Percentiles rank a stretch among this genome's conserved stretches.
These are phyloP conservation scores for Nyctereutes procyonoides DNA, from an alignment of 2,113 vertebrate species.

Conservation along the genomic window DNA sequence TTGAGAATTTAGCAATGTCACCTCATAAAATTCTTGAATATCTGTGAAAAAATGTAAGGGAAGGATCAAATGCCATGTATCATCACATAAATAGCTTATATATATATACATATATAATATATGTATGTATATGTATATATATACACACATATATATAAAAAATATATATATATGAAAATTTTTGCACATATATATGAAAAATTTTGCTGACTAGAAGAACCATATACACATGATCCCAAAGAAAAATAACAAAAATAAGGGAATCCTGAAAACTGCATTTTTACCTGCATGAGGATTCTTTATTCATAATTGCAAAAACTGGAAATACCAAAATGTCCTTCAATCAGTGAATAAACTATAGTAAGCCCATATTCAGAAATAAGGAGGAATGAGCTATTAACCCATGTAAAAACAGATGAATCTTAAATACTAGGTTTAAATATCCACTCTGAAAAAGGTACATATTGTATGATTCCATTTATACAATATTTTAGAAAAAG, in stretches of 20 bases:
- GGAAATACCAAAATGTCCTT: not conserved
- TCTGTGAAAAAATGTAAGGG: slow-evolving; percentile 86
- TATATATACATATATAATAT: not conserved
- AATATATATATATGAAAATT: too few species aligned
- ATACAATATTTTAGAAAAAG: not conserved
- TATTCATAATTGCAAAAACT: not conserved
- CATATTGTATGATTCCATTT: not conserved
- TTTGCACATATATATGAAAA: not conserved
- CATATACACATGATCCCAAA: slow-evolving; percentile 1
- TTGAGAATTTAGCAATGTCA: slow-evolving; percentile 94
- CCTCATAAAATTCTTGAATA: slow-evolving; percentile 98
- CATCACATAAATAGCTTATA: slow-evolving; percentile 10
- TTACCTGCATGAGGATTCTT: slow-evolving; percentile 17
- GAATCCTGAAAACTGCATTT: slow-evolving; percentile 33
- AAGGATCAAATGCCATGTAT: slow-evolving; percentile 47
- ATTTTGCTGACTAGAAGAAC: slow-evolving; percentile 27
- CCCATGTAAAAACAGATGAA: not conserved
- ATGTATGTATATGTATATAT: too few species aligned
- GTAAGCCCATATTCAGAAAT: not conserved
- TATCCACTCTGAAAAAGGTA: not conserved
- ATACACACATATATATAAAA: too few species aligned
- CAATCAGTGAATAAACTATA: not conserved
- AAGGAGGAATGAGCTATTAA: slow-evolving; percentile 18
- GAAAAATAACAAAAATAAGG: slow-evolving; percentile 24
- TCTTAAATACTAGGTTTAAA: not conserved